phyloP scores from a whole-genome alignment of 2,888 invertebrate genomes.

The Eupithecia subfuscata region DNA sequence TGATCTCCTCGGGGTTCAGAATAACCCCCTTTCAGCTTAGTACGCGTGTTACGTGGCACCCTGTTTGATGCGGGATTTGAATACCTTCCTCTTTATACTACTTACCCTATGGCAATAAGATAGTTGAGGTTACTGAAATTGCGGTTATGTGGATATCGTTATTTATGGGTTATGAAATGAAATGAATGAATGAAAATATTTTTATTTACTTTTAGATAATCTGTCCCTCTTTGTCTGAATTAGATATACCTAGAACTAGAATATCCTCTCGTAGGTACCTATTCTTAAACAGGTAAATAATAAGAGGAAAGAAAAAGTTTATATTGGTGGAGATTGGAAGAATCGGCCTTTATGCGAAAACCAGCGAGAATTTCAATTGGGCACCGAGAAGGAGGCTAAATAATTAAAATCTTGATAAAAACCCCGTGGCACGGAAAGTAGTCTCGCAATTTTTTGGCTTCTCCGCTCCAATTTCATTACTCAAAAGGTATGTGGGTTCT shows the following conservation, averaged over 20 bases:
- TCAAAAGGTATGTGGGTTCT: background rate
- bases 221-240: background rate
- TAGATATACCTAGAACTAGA: background rate
- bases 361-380: background rate
- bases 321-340: background rate
- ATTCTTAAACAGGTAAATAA: background rate
- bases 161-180: no score
- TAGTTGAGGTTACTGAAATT: background rate
- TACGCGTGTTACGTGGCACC: no score
- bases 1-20: no score
- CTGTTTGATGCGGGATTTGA: background rate
- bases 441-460: background rate
- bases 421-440: background rate
- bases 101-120: background rate
- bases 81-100: background rate
- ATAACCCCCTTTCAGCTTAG: no score
- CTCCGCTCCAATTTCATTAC: background rate
- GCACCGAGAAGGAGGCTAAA: background rate
- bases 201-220: background rate
- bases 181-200: no score
- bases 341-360: background rate
- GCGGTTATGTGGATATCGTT: no score
- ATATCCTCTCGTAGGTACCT: no score
- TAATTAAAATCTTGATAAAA: slow-evolving; percentile 1
- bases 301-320: background rate